Base-by-base conservation (phyloP, 2,797 vertebrate genomes). In the Columba guinea region DNA sequence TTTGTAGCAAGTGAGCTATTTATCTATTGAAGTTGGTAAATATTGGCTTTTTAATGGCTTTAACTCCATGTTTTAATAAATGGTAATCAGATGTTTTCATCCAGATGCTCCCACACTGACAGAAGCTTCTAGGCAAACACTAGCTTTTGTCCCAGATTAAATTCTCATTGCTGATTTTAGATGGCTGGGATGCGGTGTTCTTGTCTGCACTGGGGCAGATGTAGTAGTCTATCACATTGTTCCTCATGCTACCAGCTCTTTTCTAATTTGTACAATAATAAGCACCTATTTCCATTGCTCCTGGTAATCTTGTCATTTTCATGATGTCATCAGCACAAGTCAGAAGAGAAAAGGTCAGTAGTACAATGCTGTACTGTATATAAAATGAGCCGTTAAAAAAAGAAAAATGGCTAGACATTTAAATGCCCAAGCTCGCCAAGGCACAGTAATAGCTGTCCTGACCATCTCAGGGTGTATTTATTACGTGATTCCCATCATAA, bases 251-350 rank as follows among this genome's bases (percentile, higher is more conserved):
- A 63, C 81, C 93, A 94, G 73, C 59, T 77, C 71, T 90, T 97
- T 93, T 81, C 88, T 97, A 91, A 97, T 97, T 96, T 96, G 87
- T 95, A 90, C 83, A 84, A 35, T 67, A 76, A 96, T 94, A 86
- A 88, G 56, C 85, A 89, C 58, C 89, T 87, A 74, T 85, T 97
- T 93, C 95, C 70, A 89, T 69, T 4, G 48, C 19, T 96, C 65
- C 84, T 81, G 84, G 85, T 94, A 96, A 80, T 93, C 94, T 92
- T 97, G 94, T 91, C 80, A 76, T 90, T 93, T 90, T 82, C 88
- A 41, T 93, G 95, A 95, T 84, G 71, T 95, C 85, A 96, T 90
- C 94, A 94, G 84, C 19, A 1, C 86, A 85, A 95, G 93, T 83
- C 80, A 95, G 94, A 90, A 80, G 59, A 95, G 94, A 94, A 96